Conservation (phyloP, 2,888 invertebrate genomes). For the Eupeodes latifasciatus region DNA sequence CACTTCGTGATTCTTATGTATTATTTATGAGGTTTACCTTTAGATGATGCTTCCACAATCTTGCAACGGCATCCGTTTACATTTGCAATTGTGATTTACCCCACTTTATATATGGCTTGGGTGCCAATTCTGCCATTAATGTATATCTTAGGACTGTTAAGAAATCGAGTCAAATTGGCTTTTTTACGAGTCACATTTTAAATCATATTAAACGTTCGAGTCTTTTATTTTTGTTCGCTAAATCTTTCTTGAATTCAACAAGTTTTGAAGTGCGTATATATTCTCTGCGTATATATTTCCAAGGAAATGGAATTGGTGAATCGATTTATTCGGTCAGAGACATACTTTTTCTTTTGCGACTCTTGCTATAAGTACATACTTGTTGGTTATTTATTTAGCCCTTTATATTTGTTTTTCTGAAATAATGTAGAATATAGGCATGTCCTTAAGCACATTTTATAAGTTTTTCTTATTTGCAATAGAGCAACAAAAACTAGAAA, state of each 20-base stretch:
- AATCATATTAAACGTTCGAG: conserved; percentile 53
- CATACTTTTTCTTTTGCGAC: not conserved
- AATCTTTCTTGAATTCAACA: conserved; percentile 67
- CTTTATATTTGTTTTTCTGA: too few relatives aligned
- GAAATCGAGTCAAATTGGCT: not conserved
- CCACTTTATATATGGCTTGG: not conserved
- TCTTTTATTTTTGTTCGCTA: conserved; percentile 44
- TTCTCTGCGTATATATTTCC: not conserved
- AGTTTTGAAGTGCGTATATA: conserved; percentile 38
- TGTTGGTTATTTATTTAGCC: too few relatives aligned
- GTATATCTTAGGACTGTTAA: conserved; percentile 21
- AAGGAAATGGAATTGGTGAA: conserved; percentile 20
- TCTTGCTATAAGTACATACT: too few relatives aligned
- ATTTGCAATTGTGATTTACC: conserved; percentile 71
- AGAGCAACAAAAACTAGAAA: too few relatives aligned
- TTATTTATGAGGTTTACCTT: conserved; percentile 72
- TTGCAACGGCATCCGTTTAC: conserved; percentile 4
- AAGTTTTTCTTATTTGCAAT: too few relatives aligned
- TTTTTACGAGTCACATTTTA: conserved; percentile 52
- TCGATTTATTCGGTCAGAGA: conserved; percentile 43
- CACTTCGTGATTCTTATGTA: conserved; percentile 70
- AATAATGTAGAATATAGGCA: too few relatives aligned
- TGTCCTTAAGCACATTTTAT: too few relatives aligned
- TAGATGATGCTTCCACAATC: conserved; percentile 13
- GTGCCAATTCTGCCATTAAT: conserved; percentile 1